Evolutionary conservation across 2,113 vertebrate genomes (phyloP).

Genomic region (Gavia stellata): DNA sequence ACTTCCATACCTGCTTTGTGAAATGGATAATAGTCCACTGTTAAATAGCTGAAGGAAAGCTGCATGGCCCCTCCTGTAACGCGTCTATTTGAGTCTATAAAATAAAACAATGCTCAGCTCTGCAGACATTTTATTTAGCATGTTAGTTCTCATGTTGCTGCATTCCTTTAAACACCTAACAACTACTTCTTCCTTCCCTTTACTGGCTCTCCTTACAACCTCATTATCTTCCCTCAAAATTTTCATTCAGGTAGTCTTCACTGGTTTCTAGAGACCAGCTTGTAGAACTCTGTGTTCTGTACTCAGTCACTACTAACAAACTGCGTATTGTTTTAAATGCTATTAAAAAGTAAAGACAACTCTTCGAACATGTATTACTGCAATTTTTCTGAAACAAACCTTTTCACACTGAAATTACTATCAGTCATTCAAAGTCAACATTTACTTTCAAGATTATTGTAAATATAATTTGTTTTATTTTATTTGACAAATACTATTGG

Average conservation of each 20-base stretch:
- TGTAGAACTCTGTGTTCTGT: neutral
- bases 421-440: neutral
- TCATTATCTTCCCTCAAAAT: neutral
- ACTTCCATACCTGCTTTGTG: conserved; percentile 88
- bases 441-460: neutral
- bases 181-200: neutral
- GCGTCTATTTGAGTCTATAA: conserved; percentile 81
- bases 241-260: neutral
- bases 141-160: neutral
- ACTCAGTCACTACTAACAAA: neutral
- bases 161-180: neutral
- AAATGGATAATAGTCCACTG: conserved; percentile 95
- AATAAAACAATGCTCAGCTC: conserved; percentile 1
- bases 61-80: conserved; percentile 96
- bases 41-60: conserved; percentile 91
- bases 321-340: neutral
- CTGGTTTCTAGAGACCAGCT: neutral
- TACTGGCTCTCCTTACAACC: neutral
- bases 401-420: neutral
- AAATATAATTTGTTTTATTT: neutral
- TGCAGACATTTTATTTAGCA: neutral
- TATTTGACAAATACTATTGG: neutral
- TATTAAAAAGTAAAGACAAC: neutral
- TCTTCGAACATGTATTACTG: neutral
- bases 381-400: neutral